Conservation (phyloP, 2,888 invertebrate genomes). For the Pherbina coryleti region DNA sequence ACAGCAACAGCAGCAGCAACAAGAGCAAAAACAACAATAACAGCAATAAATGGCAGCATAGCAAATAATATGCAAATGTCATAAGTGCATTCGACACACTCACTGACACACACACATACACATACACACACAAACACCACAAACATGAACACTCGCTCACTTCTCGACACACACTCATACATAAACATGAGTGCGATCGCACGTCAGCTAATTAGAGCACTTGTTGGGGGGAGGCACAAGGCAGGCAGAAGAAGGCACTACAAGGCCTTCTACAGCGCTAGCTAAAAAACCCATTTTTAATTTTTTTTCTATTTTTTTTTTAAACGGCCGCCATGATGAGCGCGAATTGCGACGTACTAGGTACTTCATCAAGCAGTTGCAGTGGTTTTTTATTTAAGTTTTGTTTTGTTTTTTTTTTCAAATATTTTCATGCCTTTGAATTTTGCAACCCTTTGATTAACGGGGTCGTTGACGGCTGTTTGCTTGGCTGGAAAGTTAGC, state of each 20-base stretch:
- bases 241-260: background rate
- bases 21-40: conserved; percentile 39
- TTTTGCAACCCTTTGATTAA: conserved; percentile 38
- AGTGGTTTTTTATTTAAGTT: background rate
- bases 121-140: background rate
- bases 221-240: background rate
- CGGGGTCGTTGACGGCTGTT: conserved; percentile 34
- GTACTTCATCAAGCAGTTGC: background rate
- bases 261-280: background rate
- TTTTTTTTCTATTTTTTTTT: background rate
- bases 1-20: background rate
- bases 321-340: conserved; percentile 34
- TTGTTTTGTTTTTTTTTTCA: conserved; percentile 16
- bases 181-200: conserved; percentile 36
- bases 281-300: background rate
- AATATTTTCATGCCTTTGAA: conserved; percentile 27
- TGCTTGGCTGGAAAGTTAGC: background rate
- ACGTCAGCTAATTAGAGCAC: conserved; percentile 37
- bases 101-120: conserved; percentile 1
- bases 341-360: conserved; percentile 30
- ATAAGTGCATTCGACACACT: conserved; percentile 29
- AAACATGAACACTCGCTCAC: conserved; percentile 1
- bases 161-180: background rate
- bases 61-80: conserved; percentile 38
- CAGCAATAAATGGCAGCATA: conserved; percentile 43